Evolutionary conservation across 1,140 invertebrate species (phyloP), one percentile per base, ranked within the genome.

Genomic region (Zaprionus ghesquierei): DNA sequence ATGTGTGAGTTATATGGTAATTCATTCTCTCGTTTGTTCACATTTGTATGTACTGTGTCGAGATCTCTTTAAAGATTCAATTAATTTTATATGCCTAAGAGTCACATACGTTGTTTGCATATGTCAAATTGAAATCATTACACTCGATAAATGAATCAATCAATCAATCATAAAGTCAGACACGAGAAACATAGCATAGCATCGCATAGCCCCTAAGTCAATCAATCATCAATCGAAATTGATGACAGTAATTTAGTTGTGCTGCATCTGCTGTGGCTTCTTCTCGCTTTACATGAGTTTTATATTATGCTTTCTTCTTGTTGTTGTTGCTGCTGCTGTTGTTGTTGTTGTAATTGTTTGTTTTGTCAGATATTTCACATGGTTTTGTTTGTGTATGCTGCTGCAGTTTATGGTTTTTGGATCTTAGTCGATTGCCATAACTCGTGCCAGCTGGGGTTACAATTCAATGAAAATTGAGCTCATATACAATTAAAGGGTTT

Each of bases 371-470:
- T 33, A 50, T 29, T 54, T 54, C 51, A 54, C 15, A 29, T 31
- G 18, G 15, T 23, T 29, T 29, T 15, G 23, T n/a, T 53, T 53
- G 22, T 25, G 13, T 53, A 12, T 27, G 25, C n/a, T 53, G 50
- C 59, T 75, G 72, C 60, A 60, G 51, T 62, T 75, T 62, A 12
- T 58, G 53, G 23, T 13, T 38, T 50, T 50, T 46, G 29, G 60
- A 60, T 79, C 27, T 53, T 75, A 62, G 51, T 68, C 75, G 44
- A 78, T 89, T 81, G 81, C 86, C 86, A 91, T 92, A 92, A 91
- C 85, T 93, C 93, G 93, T 94, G 93, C 93, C 93, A 94, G 93
- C 93, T 93, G 93, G 93, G 93, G 93, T 93, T 92, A 91, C 89
- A 91, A 69, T 84, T 79, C 54, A 89, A 89, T 89, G 51, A 87